Evolutionary conservation across 1,140 invertebrate genomes (phyloP).

Genomic region (Cyrtorhinus lividipennis): DNA sequence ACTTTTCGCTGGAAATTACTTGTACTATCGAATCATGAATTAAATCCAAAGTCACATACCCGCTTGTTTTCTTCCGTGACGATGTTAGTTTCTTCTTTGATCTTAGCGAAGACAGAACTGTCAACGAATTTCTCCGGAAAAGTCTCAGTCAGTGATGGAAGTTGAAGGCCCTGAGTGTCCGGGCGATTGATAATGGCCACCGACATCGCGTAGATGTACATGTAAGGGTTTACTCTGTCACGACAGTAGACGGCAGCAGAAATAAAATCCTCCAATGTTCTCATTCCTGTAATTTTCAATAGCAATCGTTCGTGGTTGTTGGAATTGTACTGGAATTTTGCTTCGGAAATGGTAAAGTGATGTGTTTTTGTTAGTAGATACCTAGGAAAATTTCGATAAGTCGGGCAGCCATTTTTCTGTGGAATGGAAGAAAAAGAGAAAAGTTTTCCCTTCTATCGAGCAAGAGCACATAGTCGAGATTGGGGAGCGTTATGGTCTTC

Average conservation of each 20-base stretch:
- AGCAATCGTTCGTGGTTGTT: no score
- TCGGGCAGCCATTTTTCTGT: constrained; percentile 46
- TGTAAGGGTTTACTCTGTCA: constrained; percentile 55
- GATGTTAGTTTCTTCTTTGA: constrained; percentile 50
- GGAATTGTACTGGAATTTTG: no score
- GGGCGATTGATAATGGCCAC: constrained; percentile 57
- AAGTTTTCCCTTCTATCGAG: constrained; percentile 51
- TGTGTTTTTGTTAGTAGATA: constrained; percentile 23
- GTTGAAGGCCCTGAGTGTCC: constrained; percentile 52
- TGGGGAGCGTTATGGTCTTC: constrained; percentile 45
- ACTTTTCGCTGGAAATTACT: no score
- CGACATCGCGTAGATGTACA: constrained; percentile 62
- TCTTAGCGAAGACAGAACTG: constrained; percentile 46
- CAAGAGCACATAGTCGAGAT: constrained; percentile 46
- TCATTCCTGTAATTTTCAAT: constrained; percentile 41
- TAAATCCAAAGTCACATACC: no score
- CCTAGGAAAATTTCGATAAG: constrained; percentile 59
- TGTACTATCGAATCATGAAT: no score
- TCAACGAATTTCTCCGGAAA: constrained; percentile 69
- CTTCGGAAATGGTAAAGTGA: neutral
- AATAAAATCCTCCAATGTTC: constrained; percentile 50
- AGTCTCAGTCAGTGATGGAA: constrained; percentile 52
- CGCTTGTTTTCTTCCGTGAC: constrained; percentile 41
- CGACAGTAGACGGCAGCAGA: constrained; percentile 53
- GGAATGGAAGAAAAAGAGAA: constrained; percentile 57